phyloP scores from a whole-genome alignment of 2,888 invertebrate genomes.

The Helobdella robusta region DNA sequence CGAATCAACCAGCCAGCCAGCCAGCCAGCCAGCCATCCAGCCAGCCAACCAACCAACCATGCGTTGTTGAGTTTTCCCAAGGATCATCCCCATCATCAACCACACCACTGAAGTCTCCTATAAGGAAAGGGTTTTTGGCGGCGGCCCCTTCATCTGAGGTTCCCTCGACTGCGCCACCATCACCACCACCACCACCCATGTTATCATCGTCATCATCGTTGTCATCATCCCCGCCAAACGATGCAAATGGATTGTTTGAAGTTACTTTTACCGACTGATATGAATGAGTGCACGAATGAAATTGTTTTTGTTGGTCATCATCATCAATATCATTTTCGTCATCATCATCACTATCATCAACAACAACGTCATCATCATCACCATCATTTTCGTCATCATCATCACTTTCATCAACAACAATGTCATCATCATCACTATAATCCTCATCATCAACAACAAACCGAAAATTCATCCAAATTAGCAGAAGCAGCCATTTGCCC shows the following conservation, averaged over 20 bases:
- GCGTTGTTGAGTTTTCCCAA: neutral
- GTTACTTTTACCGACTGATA: conserved; percentile 8
- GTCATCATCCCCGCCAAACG: conserved; percentile 7
- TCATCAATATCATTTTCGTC: no score
- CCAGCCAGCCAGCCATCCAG: no score
- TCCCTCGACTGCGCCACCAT: neutral
- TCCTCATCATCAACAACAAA: no score
- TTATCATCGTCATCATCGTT: neutral
- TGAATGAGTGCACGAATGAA: no score
- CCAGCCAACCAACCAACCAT: no score
- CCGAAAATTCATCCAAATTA: no score
- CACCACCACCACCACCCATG: neutral
- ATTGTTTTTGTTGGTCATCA: neutral
- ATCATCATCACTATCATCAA: neutral
- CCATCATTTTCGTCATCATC: neutral
- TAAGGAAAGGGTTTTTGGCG: conserved; percentile 18
- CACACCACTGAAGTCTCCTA: neutral
- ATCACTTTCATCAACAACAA: neutral
- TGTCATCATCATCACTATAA: no score
- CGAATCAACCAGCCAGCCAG: no score
- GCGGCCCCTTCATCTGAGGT: neutral
- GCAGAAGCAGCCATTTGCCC: no score
- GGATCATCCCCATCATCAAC: conserved; percentile 6
- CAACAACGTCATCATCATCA: neutral
- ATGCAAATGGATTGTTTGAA: conserved; percentile 29